Evolutionary conservation across 2,888 invertebrate genomes (phyloP).

Genomic region (Lagria hirta): DNA sequence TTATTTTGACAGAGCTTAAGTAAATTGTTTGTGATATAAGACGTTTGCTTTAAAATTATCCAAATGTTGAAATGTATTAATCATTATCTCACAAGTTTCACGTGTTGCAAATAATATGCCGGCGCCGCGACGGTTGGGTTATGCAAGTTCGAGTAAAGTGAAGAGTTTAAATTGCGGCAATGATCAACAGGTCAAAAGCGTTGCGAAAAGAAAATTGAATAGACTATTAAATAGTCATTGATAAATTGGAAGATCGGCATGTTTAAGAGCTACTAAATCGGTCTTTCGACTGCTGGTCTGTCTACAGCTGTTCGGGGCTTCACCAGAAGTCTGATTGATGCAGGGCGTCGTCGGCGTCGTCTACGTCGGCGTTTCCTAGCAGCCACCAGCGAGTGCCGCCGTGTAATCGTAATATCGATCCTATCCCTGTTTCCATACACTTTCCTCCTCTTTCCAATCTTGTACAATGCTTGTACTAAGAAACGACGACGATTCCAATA

Average conservation of each 20-base stretch:
- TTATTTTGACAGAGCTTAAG: no score
- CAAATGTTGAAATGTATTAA: no score
- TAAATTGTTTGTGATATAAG: no score
- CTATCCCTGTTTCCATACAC: constrained; percentile 16
- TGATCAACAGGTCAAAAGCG: constrained; percentile 22
- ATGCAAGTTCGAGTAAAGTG: no score
- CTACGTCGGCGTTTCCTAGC: constrained; percentile 22
- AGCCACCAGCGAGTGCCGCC: constrained; percentile 21
- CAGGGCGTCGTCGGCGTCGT: constrained; percentile 32
- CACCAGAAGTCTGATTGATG: constrained; percentile 27
- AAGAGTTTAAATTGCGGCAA: no score
- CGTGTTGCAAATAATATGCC: no score
- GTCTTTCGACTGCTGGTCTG: constrained; percentile 10
- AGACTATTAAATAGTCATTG: constrained; percentile 9
- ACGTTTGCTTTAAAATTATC: no score
- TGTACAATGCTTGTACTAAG: constrained; percentile 25
- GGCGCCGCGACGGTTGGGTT: no score
- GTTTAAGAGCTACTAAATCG: constrained; percentile 16
- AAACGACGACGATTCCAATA: constrained; percentile 20
- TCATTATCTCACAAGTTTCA: no score
- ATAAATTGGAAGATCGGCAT: constrained; percentile 14
- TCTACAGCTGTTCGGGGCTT: constrained; percentile 18
- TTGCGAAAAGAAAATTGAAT: no score
- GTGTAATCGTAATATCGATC: constrained; percentile 28
- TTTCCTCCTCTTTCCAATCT: constrained; percentile 29